A percentile compares a stretch with the other conserved stretches of the same genome.
These are phyloP conservation scores for Catharus fuscescens DNA, from an alignment of 2,113 vertebrate genomes.

Conservation along the genomic window DNA sequence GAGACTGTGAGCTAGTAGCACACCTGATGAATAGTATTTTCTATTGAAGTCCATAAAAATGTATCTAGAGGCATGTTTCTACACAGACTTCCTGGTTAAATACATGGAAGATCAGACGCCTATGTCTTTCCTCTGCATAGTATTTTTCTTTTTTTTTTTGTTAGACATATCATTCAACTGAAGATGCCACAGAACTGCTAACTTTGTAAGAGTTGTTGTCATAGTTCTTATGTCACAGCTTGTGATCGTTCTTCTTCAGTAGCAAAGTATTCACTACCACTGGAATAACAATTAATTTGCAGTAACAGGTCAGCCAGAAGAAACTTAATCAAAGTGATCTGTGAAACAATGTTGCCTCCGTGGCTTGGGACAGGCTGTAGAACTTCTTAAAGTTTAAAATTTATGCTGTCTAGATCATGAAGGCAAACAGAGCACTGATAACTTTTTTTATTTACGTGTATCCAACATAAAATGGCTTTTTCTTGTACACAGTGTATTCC, in stretches of 20 bases:
- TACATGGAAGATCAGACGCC: background rate
- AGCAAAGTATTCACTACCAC: background rate
- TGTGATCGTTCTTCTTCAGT: background rate
- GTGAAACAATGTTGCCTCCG: background rate
- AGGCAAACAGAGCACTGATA: background rate
- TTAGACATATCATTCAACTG: background rate
- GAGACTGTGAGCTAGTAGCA: background rate
- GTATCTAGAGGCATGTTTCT: background rate
- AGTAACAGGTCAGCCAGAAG: background rate
- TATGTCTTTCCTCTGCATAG: background rate
- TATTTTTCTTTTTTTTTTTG: background rate
- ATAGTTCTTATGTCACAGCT: background rate
- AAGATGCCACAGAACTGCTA: background rate
- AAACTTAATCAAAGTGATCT: background rate
- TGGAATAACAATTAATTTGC: background rate
- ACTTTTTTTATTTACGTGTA: background rate
- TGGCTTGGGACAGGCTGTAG: background rate
- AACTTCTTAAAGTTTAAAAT: background rate
- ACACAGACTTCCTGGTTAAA: conserved; percentile 9
- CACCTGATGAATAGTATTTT: background rate
- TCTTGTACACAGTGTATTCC: rapidly evolving
- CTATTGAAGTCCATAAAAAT: background rate
- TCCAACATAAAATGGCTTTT: background rate
- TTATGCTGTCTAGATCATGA: background rate
- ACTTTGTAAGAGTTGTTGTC: background rate